These are phyloP conservation scores for Radopholus similis DNA, from an alignment of 1,140 invertebrate genomes.

Conservation along the genomic window DNA sequence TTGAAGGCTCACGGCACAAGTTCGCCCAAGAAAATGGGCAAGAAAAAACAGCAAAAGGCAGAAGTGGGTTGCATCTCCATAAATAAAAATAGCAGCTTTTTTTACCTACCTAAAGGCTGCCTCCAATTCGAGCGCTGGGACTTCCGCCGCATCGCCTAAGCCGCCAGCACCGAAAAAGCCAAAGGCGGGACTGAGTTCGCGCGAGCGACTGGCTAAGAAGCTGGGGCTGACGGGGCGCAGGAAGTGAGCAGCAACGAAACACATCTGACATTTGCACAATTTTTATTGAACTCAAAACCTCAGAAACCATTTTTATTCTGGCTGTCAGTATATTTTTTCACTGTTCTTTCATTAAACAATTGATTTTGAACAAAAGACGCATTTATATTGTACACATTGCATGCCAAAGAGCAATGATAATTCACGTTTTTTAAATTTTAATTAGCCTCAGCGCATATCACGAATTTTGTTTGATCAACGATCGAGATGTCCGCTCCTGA, in stretches of 20 bases:
- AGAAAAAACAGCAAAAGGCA: conserved; percentile 14
- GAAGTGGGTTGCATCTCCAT: too few species aligned
- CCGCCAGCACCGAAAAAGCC: not conserved
- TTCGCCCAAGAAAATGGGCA: not conserved
- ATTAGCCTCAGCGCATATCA: too few species aligned
- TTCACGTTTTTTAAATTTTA: not conserved
- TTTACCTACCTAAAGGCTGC: not conserved
- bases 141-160: not conserved
- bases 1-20: not conserved
- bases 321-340: too few species aligned
- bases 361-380: conserved; percentile 1
- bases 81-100: not conserved
- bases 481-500: too few species aligned
- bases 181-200: not conserved
- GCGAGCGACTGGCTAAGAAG: conserved; percentile 17
- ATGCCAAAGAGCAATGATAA: too few species aligned
- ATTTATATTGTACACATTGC: not conserved
- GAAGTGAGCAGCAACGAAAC: not conserved
- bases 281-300: not conserved
- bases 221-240: conserved; percentile 10
- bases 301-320: too few species aligned
- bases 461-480: too few species aligned
- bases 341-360: too few species aligned
- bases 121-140: not conserved
- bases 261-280: not conserved